Percentiles rank a stretch among this genome's conserved stretches.
phyloP scores from a whole-genome alignment of 2,888 invertebrate species.

The Heterodera filipjevi region DNA sequence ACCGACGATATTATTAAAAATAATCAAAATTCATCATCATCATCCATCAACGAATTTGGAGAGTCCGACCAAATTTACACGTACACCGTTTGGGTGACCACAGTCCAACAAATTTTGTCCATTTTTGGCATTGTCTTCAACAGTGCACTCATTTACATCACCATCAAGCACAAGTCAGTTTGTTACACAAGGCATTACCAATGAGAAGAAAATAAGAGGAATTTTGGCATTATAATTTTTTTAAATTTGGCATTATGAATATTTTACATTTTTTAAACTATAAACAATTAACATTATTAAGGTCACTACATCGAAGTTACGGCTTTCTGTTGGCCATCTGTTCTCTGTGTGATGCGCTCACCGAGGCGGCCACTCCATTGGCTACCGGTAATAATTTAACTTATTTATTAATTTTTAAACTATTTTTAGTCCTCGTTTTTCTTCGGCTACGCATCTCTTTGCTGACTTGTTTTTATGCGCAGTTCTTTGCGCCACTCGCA shows the following conservation, averaged over 20 bases:
- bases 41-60: constrained; percentile 5
- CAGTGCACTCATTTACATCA: constrained; percentile 13
- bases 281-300: too few species aligned
- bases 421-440: neutral
- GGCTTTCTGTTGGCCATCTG: too few species aligned
- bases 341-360: too few species aligned
- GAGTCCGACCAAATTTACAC: constrained; percentile 11
- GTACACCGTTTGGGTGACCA: constrained; percentile 10
- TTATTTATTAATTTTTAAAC: too few species aligned
- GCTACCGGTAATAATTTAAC: too few species aligned
- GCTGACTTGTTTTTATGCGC: constrained; percentile 8
- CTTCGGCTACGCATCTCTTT: constrained; percentile 14
- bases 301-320: too few species aligned
- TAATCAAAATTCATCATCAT: neutral
- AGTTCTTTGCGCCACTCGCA: neutral
- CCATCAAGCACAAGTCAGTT: constrained; percentile 17
- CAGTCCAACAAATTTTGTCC: constrained; percentile 1
- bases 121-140: constrained; percentile 15
- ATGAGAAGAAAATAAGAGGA: too few species aligned
- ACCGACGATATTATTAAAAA: neutral
- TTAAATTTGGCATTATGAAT: too few species aligned
- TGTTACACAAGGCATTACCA: too few species aligned
- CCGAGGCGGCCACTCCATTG: too few species aligned
- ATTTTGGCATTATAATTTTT: too few species aligned
- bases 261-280: too few species aligned